phyloP scores from a whole-genome alignment of 1,140 invertebrate species.

The Megalonaias nervosa region DNA sequence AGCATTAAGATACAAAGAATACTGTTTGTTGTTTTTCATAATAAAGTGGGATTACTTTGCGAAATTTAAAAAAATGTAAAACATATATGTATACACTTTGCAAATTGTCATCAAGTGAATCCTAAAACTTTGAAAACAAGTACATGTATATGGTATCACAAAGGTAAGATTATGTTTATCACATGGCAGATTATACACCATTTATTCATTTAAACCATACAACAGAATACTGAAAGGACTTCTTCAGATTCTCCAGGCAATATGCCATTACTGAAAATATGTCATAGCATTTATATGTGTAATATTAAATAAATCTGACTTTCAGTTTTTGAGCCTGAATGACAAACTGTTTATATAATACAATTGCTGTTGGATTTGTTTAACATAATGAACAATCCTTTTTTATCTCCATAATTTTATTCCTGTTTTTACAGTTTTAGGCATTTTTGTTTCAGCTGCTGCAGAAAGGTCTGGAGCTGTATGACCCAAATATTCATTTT shows the following conservation, averaged over 20 bases:
- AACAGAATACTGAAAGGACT: too few relatives aligned
- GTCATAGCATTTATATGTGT: constrained; percentile 3
- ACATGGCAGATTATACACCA: too few relatives aligned
- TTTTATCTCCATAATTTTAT: background rate
- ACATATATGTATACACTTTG: background rate
- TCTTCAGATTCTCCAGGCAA: too few relatives aligned
- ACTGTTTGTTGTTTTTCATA: background rate
- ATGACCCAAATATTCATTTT: constrained; percentile 48
- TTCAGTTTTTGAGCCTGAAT: background rate
- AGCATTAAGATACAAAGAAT: background rate
- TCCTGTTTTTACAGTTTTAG: background rate
- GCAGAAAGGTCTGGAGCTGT: constrained; percentile 24
- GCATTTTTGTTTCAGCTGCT: constrained; percentile 38
- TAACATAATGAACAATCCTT: too few relatives aligned
- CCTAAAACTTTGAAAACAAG: background rate
- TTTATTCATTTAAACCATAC: too few relatives aligned
- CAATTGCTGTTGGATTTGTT: background rate
- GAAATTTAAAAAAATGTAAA: background rate
- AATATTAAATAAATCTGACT: background rate
- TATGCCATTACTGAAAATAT: background rate
- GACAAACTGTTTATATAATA: background rate
- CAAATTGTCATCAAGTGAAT: background rate
- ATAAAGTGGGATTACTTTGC: background rate
- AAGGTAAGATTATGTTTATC: too few relatives aligned
- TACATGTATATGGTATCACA: too few relatives aligned